Percentiles rank a stretch among this genome's conserved stretches.
These are phyloP conservation scores for Rapana venosa DNA, from an alignment of 2,888 invertebrate genomes.

Conservation along the genomic window DNA sequence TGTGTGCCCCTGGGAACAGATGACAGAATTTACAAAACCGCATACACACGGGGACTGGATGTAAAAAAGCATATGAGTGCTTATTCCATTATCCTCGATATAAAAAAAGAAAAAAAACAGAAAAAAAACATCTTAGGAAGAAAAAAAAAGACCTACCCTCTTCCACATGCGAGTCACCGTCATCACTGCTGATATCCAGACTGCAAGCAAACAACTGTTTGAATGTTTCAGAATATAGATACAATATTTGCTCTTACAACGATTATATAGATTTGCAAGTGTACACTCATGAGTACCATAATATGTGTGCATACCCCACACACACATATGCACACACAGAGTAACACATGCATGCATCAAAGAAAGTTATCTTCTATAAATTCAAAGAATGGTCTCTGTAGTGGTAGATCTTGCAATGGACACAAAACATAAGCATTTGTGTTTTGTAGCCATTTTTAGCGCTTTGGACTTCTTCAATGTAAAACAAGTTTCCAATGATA, in stretches of 20 bases:
- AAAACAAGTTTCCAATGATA: too few species aligned
- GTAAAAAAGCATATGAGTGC: too few species aligned
- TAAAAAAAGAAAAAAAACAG: background rate
- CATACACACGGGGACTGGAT: too few species aligned
- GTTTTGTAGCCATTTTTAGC: background rate
- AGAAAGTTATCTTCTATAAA: background rate
- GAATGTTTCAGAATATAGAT: slow-evolving; percentile 29
- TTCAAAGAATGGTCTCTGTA: background rate
- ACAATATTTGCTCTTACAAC: background rate
- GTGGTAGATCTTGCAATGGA: background rate
- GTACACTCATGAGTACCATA: too few species aligned
- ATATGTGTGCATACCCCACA: background rate
- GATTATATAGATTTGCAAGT: too few species aligned
- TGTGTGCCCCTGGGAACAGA: too few species aligned
- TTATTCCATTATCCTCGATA: background rate
- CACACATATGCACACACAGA: background rate
- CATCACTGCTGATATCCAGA: background rate
- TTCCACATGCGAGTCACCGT: background rate
- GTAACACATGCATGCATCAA: background rate
- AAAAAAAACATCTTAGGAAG: background rate
- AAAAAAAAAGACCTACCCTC: background rate
- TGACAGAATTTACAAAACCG: too few species aligned
- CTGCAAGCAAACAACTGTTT: slow-evolving; percentile 37
- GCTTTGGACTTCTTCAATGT: background rate
- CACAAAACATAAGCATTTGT: background rate